Evolutionary conservation across 2,797 vertebrate genomes (phyloP).

Genomic region (Peromyscus attwateri): DNA sequence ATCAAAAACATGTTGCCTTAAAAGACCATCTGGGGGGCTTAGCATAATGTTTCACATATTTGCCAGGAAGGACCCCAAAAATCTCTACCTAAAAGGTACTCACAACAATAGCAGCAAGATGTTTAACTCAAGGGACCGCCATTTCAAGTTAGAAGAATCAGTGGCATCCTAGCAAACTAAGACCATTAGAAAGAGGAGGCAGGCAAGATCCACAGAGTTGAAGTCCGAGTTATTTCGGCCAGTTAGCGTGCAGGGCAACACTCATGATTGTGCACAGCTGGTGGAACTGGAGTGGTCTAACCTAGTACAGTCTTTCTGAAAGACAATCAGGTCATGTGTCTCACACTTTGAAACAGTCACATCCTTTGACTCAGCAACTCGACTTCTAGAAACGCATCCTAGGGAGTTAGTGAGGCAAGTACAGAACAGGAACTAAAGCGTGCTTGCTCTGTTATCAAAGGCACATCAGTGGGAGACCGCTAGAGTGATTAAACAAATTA

Average conservation of each 20-base stretch:
- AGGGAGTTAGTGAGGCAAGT: slow-evolving; percentile 6
- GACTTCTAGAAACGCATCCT: slow-evolving; percentile 40
- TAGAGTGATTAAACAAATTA: slow-evolving; percentile 12
- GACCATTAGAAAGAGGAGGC: slow-evolving; percentile 25
- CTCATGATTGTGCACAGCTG: not conserved
- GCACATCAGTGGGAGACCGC: not conserved
- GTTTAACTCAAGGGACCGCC: slow-evolving; percentile 32
- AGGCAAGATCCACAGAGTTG: not conserved
- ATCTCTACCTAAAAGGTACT: not conserved
- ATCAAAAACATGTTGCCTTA: slow-evolving; percentile 14
- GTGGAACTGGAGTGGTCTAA: slow-evolving; percentile 5
- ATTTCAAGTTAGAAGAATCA: slow-evolving; percentile 30
- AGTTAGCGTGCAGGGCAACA: not conserved
- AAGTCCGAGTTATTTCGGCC: not conserved
- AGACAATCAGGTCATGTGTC: not conserved
- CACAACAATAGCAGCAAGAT: not conserved
- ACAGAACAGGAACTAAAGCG: slow-evolving; percentile 10
- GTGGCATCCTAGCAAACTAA: not conserved
- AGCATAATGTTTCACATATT: not conserved
- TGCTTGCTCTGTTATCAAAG: not conserved
- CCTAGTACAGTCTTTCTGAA: slow-evolving; percentile 18
- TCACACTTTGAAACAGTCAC: slow-evolving; percentile 36
- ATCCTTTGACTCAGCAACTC: slow-evolving; percentile 32
- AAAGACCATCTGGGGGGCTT: not conserved
- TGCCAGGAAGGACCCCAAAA: slow-evolving; percentile 21